Percentiles rank a stretch among this genome's conserved stretches.
Evolutionary conservation across 1,140 invertebrate genomes (phyloP).

Genomic region (Apis laboriosa): DNA sequence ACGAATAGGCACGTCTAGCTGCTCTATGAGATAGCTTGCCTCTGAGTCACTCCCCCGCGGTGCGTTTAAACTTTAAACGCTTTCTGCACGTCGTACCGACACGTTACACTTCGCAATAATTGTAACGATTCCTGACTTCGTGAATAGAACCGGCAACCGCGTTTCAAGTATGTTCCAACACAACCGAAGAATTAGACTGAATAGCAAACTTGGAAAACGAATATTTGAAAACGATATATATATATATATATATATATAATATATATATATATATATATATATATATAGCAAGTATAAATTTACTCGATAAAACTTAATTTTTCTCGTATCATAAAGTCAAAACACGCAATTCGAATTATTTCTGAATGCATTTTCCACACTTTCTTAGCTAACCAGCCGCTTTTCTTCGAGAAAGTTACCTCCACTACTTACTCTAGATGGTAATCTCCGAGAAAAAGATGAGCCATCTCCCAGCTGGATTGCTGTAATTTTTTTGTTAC

Average conservation of each 20-base stretch:
- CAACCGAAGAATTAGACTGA: background rate
- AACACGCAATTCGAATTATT: background rate
- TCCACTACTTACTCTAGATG: background rate
- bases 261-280: background rate
- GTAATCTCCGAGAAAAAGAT: background rate
- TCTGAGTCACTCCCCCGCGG: slow-evolving; percentile 44
- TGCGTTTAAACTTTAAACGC: slow-evolving; percentile 45
- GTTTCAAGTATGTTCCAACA: background rate
- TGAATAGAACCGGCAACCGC: slow-evolving; percentile 8
- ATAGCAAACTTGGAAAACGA: background rate
- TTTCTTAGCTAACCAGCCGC: slow-evolving; percentile 1
- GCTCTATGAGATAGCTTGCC: slow-evolving; percentile 30
- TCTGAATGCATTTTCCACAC: slow-evolving; percentile 7
- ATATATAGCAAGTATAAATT: background rate
- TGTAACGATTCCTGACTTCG: slow-evolving; percentile 14
- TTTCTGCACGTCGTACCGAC: slow-evolving; percentile 27
- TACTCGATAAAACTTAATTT: background rate
- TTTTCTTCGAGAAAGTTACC: slow-evolving; percentile 25
- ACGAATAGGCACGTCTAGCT: slow-evolving; percentile 30
- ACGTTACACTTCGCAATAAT: slow-evolving; percentile 29
- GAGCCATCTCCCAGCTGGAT: background rate
- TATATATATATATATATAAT: background rate
- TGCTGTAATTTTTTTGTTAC: background rate
- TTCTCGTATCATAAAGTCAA: background rate
- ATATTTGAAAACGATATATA: background rate